Conservation (phyloP, 2,113 vertebrate genomes). For the Phrynocephalus versicolor region DNA sequence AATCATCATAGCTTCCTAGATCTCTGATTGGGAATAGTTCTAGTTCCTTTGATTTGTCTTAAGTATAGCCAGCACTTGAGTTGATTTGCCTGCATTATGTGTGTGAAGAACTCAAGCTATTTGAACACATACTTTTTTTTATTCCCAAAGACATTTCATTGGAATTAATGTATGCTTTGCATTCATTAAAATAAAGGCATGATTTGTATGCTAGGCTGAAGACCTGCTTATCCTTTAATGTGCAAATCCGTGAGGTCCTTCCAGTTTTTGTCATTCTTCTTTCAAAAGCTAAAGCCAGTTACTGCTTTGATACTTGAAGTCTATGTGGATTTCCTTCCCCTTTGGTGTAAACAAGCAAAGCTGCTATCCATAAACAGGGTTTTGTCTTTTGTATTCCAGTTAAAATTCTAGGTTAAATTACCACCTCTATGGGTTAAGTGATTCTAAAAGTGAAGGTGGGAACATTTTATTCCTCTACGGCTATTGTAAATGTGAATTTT, state of each 20-base stretch:
- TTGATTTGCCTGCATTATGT: constrained; percentile 5
- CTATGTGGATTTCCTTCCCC: not conserved
- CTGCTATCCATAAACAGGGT: not conserved
- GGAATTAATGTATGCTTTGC: not conserved
- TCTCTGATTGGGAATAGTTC: not conserved
- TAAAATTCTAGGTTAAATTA: not conserved
- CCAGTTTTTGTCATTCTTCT: not conserved
- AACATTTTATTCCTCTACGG: not conserved
- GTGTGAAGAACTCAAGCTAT: not conserved
- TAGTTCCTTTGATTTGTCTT: not conserved
- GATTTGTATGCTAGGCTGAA: not conserved
- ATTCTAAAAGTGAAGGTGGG: not conserved
- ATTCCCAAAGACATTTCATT: not conserved
- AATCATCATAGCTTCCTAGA: not conserved
- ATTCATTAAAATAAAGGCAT: not conserved
- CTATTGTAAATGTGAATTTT: not conserved
- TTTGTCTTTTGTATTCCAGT: not conserved
- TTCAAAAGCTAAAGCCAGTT: not conserved
- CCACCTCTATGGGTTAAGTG: not conserved
- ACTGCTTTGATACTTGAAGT: not conserved
- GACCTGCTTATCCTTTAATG: not conserved
- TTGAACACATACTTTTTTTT: not conserved
- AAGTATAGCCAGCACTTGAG: not conserved
- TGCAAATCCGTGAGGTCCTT: not conserved
- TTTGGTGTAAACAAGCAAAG: not conserved